phyloP scores from a whole-genome alignment of 1,140 invertebrate genomes.

The Copidosoma floridanum region DNA sequence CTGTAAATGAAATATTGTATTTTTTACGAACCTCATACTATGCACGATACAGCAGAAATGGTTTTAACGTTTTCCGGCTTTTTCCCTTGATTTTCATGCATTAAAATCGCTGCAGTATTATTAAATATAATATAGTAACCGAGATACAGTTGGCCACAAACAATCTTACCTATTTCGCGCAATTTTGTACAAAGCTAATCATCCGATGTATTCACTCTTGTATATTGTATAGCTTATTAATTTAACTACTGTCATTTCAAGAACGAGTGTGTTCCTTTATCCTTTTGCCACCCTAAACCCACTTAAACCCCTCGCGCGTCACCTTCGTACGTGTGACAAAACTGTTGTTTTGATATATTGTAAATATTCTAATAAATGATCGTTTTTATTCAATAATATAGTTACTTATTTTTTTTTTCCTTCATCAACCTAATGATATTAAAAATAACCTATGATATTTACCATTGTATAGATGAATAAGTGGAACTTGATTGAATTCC shows the following conservation, averaged over 20 bases:
- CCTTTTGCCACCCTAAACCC: neutral
- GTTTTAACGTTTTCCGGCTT: too few relatives aligned
- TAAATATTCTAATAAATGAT: conserved; percentile 55
- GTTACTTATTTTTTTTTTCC: neutral
- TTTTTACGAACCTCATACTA: too few relatives aligned
- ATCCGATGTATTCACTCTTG: neutral
- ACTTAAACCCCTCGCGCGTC: conserved; percentile 21
- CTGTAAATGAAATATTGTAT: too few relatives aligned
- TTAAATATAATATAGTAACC: too few relatives aligned
- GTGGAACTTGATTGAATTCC: conserved; percentile 22
- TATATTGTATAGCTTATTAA: too few relatives aligned
- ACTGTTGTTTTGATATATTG: conserved; percentile 52
- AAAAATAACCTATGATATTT: conserved; percentile 10
- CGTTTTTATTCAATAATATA: conserved; percentile 47
- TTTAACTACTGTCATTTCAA: too few relatives aligned
- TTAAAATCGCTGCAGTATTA: too few relatives aligned
- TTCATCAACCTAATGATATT: neutral
- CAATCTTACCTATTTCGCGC: too few relatives aligned
- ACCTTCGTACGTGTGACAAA: conserved; percentile 25
- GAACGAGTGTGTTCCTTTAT: too few relatives aligned
- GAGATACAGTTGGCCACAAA: too few relatives aligned
- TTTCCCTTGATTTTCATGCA: too few relatives aligned
- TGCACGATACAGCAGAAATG: too few relatives aligned
- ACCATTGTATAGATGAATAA: conserved; percentile 36
- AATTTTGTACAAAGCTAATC: conserved; percentile 7